phyloP scores from a whole-genome alignment of 2,888 invertebrate species.

The Chloroclystis v-ata region DNA sequence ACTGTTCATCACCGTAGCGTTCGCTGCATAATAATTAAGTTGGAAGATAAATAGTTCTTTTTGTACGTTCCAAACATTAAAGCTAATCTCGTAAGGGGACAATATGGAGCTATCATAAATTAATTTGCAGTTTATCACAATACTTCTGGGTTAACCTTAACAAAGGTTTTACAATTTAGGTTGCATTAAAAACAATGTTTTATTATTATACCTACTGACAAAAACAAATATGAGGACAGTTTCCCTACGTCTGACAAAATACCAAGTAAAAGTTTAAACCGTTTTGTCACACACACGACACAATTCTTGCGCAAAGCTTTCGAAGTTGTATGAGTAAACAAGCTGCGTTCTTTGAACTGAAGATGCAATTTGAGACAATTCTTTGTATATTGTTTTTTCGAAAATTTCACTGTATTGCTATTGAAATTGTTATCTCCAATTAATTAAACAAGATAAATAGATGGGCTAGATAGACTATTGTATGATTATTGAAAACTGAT shows the following conservation, averaged over 20 bases:
- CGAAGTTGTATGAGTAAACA: conserved; percentile 44
- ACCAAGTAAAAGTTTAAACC: conserved; percentile 39
- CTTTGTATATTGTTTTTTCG: too few relatives aligned
- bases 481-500: too few relatives aligned
- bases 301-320: conserved; percentile 40
- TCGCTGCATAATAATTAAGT: conserved; percentile 9
- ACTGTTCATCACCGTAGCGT: conserved; percentile 5
- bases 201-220: conserved; percentile 5
- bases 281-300: conserved; percentile 35
- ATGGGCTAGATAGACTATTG: too few relatives aligned
- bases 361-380: conserved; percentile 21
- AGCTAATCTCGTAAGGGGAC: not conserved
- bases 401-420: too few relatives aligned
- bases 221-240: conserved; percentile 25
- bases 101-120: too few relatives aligned
- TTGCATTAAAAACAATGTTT: too few relatives aligned
- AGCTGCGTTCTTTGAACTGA: conserved; percentile 40
- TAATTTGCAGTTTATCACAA: too few relatives aligned
- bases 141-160: too few relatives aligned
- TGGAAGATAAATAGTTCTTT: conserved; percentile 4
- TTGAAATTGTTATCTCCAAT: too few relatives aligned
- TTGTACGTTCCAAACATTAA: conserved; percentile 1
- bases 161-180: too few relatives aligned
- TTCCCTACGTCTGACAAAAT: conserved; percentile 30
- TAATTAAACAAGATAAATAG: too few relatives aligned